Percentiles rank a stretch among this genome's conserved stretches.
Evolutionary conservation across 2,888 invertebrate species (phyloP).

Genomic region (Andrena minutula): DNA sequence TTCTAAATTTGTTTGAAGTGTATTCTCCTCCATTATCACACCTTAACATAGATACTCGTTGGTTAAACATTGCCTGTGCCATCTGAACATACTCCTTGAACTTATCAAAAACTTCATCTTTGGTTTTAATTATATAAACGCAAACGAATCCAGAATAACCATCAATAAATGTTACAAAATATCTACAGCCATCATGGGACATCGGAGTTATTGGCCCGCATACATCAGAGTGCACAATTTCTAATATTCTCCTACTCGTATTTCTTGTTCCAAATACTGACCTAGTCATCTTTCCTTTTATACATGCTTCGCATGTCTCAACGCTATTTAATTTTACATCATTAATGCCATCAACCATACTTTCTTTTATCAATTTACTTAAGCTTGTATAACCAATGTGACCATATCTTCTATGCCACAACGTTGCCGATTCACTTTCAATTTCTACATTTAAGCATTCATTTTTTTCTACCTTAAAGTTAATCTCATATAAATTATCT

Average conservation of each 20-base stretch:
- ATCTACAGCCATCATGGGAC: not conserved
- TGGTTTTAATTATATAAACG: not conserved
- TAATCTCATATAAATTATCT: conserved; percentile 17
- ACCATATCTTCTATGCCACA: conserved; percentile 29
- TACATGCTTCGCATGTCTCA: conserved; percentile 11
- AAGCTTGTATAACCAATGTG: conserved; percentile 18
- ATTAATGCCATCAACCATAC: conserved; percentile 16
- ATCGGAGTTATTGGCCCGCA: conserved; percentile 18
- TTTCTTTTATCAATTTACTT: not conserved
- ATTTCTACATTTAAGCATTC: conserved; percentile 17
- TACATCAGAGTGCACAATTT: conserved; percentile 23
- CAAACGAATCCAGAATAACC: conserved; percentile 8
- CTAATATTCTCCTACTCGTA: conserved; percentile 11
- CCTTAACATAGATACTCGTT: conserved; percentile 3
- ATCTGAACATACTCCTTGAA: conserved; percentile 16
- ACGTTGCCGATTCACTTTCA: not conserved
- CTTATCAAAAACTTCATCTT: conserved; percentile 4
- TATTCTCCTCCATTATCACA: conserved; percentile 31
- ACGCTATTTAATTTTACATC: not conserved
- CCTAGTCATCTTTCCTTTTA: conserved; percentile 25
- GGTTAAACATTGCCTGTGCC: conserved; percentile 13
- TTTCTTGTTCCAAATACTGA: conserved; percentile 10
- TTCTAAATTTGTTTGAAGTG: not conserved
- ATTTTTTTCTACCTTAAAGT: not conserved
- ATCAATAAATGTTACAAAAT: conserved; percentile 27